Percentiles rank a stretch among this genome's conserved stretches.
Conservation (phyloP, 2,113 vertebrate species). For the Etheostoma cragini region DNA sequence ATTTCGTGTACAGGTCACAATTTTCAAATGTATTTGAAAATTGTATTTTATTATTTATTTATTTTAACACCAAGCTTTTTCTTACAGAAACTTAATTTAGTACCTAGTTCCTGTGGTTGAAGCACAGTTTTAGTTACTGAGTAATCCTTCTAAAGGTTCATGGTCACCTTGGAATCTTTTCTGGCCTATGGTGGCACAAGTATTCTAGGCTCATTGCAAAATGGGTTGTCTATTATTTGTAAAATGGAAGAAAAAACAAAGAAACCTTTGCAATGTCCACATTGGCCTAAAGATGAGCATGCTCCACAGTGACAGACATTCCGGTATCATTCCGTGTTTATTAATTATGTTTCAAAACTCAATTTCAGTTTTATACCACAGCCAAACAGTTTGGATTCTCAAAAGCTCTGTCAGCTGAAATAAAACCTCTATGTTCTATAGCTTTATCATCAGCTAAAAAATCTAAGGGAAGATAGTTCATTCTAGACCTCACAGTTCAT, state of each 20-base stretch:
- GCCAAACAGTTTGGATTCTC: conserved; percentile 3
- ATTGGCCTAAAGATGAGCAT: background rate
- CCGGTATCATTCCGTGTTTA: background rate
- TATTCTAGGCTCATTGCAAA: background rate
- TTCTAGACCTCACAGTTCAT: conserved; percentile 23
- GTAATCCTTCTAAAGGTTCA: background rate
- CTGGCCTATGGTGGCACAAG: no score
- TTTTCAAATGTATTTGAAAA: no score
- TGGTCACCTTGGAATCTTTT: background rate
- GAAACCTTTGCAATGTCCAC: background rate
- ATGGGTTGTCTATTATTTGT: background rate
- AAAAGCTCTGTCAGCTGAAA: conserved; percentile 8
- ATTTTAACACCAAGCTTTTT: background rate
- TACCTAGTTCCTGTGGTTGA: background rate
- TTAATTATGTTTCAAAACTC: conserved; percentile 5
- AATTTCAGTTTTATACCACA: conserved; percentile 15
- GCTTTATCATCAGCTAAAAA: conserved; percentile 34
- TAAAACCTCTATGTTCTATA: conserved; percentile 5
- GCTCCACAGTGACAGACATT: background rate
- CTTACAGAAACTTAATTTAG: background rate
- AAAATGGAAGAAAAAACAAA: background rate
- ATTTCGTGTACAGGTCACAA: no score
- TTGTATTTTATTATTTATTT: no score
- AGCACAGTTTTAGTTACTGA: background rate
- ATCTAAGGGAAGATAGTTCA: conserved; percentile 18